Percentiles rank a stretch among this genome's conserved stretches.
These are phyloP conservation scores for Leucoraja ocellata DNA, from an alignment of 2,797 vertebrate genomes.

Conservation along the genomic window DNA sequence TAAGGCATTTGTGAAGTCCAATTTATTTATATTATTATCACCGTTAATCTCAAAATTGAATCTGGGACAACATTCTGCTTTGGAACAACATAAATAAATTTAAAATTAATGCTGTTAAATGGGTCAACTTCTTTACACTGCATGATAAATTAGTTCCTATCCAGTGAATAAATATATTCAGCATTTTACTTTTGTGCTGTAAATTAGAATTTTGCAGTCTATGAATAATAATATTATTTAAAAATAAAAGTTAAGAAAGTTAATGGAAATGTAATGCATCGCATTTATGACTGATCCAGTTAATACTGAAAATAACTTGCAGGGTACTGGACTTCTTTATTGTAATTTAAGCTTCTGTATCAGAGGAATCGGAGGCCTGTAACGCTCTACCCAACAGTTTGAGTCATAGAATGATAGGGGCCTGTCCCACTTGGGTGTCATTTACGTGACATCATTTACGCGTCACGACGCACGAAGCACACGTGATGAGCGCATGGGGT, in stretches of 20 bases:
- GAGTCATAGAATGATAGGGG: too few relatives aligned
- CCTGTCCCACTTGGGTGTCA: too few relatives aligned
- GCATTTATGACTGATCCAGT: not conserved
- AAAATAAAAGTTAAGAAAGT: not conserved
- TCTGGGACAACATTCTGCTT: not conserved
- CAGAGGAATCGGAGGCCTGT: too few relatives aligned
- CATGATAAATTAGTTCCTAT: not conserved
- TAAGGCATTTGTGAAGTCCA: not conserved
- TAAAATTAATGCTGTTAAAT: not conserved
- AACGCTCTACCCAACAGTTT: too few relatives aligned
- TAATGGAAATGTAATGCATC: slow-evolving; percentile 4
- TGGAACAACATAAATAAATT: not conserved
- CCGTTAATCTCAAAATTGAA: not conserved
- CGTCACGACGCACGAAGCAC: too few relatives aligned
- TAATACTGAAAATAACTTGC: not conserved
- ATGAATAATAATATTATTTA: not conserved
- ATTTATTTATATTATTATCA: not conserved
- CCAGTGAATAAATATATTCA: not conserved
- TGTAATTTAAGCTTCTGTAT: too few relatives aligned
- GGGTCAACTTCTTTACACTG: not conserved
- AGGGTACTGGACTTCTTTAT: too few relatives aligned
- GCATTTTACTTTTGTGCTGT: not conserved
- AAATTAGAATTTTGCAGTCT: not conserved
- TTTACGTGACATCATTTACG: too few relatives aligned
- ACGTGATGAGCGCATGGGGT: too few relatives aligned